Evolutionary conservation across 2,888 invertebrate species (phyloP).

Genomic region (Scelioninae gen. 1): DNA sequence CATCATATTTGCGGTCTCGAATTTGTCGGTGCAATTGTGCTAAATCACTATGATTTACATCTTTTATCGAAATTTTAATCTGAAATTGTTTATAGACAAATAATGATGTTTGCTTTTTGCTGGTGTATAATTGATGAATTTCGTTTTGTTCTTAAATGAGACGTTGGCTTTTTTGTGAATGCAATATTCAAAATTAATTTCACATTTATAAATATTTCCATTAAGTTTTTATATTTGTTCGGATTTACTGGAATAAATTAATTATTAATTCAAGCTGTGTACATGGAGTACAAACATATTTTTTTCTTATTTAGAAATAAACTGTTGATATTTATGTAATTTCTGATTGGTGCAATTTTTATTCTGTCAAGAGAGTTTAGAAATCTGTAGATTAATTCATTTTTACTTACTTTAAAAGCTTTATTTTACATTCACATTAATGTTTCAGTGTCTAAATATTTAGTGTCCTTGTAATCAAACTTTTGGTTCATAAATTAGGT

Average conservation of each 20-base stretch:
- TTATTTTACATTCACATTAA: conserved; percentile 16
- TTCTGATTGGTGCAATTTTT: background rate
- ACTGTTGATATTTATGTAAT: too few relatives aligned
- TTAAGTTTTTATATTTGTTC: background rate
- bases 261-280: background rate
- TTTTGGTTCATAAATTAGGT: conserved; percentile 54
- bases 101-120: conserved; percentile 31
- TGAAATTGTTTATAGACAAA: conserved; percentile 38
- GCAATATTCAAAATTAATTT: background rate
- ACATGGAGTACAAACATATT: too few relatives aligned
- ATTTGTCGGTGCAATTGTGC: conserved; percentile 18
- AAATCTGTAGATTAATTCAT: too few relatives aligned
- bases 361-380: too few relatives aligned
- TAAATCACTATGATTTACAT: conserved; percentile 38
- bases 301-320: too few relatives aligned
- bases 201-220: background rate
- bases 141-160: background rate
- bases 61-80: conserved; percentile 16
- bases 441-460: conserved; percentile 28
- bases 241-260: too few relatives aligned
- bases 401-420: background rate
- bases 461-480: conserved; percentile 32
- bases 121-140: background rate
- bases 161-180: background rate
- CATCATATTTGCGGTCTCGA: conserved; percentile 10